Evolutionary conservation across 2,797 vertebrate genomes (phyloP).

Genomic region (Sebastes aleutianus): DNA sequence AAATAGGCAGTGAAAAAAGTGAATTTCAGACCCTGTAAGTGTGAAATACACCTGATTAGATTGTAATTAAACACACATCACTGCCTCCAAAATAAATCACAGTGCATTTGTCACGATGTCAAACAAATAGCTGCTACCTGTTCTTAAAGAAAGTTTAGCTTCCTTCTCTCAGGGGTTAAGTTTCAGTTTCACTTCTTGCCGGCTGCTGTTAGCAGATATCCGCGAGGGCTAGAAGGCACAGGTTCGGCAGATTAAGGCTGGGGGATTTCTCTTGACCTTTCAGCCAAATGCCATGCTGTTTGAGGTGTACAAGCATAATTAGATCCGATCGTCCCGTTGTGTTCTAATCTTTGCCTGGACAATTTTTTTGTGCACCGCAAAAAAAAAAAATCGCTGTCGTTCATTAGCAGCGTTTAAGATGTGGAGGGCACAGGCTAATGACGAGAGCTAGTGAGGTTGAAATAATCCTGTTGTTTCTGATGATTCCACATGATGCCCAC

Average conservation of each 20-base stretch:
- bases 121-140: neutral
- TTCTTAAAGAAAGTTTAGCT: conserved; percentile 2
- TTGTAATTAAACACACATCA: neutral
- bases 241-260: conserved; percentile 72
- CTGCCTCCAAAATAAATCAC: conserved; percentile 1
- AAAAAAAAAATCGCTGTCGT: conserved; percentile 35
- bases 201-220: conserved; percentile 23
- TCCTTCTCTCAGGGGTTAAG: neutral
- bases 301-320: conserved; percentile 77
- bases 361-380: conserved; percentile 18
- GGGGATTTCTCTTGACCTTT: conserved; percentile 84
- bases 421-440: conserved; percentile 76
- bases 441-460: conserved; percentile 41
- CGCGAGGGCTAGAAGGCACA: conserved; percentile 52
- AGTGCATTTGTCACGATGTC: neutral
- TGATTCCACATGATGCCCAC: conserved; percentile 55
- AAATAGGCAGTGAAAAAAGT: too few species aligned
- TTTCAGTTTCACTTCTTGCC: conserved; percentile 9
- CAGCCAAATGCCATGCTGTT: conserved; percentile 76
- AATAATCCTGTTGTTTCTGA: conserved; percentile 47
- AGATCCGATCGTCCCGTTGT: conserved; percentile 62
- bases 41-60: neutral
- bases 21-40: too few species aligned
- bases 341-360: conserved; percentile 59
- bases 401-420: conserved; percentile 80